Evolutionary conservation across 2,888 invertebrate genomes (phyloP).

Genomic region (Gari tellinella): DNA sequence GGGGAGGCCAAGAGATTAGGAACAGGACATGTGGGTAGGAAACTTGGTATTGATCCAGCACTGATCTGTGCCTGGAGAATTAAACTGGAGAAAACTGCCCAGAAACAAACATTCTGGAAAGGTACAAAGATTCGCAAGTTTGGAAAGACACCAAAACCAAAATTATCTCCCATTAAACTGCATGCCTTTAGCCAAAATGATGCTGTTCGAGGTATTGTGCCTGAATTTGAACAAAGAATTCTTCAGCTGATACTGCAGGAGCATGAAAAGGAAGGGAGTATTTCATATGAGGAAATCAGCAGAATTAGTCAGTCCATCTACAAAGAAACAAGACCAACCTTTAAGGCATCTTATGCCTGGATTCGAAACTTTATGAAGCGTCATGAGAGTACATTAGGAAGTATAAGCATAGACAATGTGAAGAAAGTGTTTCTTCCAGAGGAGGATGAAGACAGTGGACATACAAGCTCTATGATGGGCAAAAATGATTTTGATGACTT

Average conservation of each 20-base stretch:
- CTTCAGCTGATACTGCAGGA: constrained; percentile 38
- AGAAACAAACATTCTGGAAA: constrained; percentile 50
- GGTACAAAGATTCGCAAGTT: constrained; percentile 48
- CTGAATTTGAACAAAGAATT: constrained; percentile 56
- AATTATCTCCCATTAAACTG: constrained; percentile 28
- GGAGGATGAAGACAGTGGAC: neutral
- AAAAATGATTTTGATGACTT: constrained; percentile 7
- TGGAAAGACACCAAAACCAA: constrained; percentile 35
- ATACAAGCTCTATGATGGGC: neutral
- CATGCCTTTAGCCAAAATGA: constrained; percentile 17
- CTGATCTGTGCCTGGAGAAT: constrained; percentile 59
- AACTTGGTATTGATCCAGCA: constrained; percentile 47
- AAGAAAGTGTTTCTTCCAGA: constrained; percentile 53
- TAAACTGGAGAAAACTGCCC: constrained; percentile 46
- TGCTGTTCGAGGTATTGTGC: constrained; percentile 51
- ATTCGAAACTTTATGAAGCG: constrained; percentile 54
- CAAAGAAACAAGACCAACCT: constrained; percentile 53
- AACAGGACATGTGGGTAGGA: constrained; percentile 51
- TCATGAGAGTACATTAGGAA: constrained; percentile 37
- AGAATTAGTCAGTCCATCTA: constrained; percentile 49
- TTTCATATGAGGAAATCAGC: constrained; percentile 59
- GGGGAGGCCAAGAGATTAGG: constrained; percentile 50
- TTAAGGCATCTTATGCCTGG: constrained; percentile 59
- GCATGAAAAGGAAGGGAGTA: constrained; percentile 51
- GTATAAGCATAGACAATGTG: constrained; percentile 48